phyloP scores from a whole-genome alignment of 92 coral and sea anemone genomes.

The Paragorgia papillata region DNA sequence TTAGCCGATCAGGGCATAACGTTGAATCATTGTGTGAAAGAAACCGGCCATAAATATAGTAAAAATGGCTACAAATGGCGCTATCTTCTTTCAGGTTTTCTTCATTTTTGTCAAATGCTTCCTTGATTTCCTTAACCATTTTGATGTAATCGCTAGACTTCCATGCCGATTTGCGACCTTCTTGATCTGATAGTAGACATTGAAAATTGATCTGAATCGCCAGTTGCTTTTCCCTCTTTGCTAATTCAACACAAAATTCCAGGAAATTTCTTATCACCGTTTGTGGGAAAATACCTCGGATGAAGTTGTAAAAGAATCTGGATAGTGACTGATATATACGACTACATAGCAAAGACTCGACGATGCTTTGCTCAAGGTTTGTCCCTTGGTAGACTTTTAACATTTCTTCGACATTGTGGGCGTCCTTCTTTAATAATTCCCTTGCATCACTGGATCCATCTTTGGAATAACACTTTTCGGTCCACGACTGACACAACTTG shows the following conservation, averaged over 20 bases:
- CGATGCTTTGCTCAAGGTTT: not conserved
- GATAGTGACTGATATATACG: conserved; percentile 12
- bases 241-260: not conserved
- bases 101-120: no score
- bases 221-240: not conserved
- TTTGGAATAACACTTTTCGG: not conserved
- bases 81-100: no score
- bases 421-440: conserved; percentile 11
- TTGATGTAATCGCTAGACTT: no score
- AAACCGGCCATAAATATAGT: no score
- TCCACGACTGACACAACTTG: conserved; percentile 15
- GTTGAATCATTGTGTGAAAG: no score
- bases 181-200: conserved; percentile 28
- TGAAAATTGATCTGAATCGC: conserved; percentile 8
- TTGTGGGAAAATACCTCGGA: conserved; percentile 8
- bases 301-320: conserved; percentile 20
- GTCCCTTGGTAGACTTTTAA: conserved; percentile 8
- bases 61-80: no score
- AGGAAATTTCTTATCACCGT: not conserved
- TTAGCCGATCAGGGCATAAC: not conserved
- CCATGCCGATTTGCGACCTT: conserved; percentile 9
- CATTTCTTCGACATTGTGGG: conserved; percentile 25
- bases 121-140: no score
- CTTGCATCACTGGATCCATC: not conserved
- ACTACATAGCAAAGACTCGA: conserved; percentile 12